Evolutionary conservation across 2,797 vertebrate species (phyloP).

Genomic region (Chloroceryle inda): DNA sequence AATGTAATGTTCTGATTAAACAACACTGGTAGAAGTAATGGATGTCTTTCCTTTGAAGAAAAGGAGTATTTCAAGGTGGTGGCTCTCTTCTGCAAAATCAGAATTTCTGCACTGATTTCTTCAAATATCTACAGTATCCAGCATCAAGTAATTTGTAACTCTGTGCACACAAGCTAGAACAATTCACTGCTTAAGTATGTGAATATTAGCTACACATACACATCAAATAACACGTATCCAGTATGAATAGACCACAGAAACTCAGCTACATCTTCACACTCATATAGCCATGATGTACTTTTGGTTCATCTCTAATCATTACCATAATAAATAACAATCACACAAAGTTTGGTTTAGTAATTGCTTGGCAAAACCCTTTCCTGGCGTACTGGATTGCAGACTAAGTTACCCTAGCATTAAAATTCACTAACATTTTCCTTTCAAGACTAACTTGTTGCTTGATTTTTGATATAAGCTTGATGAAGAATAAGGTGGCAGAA

Average conservation of each 20-base stretch:
- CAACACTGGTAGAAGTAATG: not conserved
- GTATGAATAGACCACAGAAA: not conserved
- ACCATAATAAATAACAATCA: not conserved
- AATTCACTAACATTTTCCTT: not conserved
- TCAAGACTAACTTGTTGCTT: not conserved
- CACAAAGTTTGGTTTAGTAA: not conserved
- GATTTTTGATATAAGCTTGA: not conserved
- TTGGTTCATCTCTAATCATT: not conserved
- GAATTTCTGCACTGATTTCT: not conserved
- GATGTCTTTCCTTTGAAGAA: not conserved
- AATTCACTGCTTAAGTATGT: not conserved
- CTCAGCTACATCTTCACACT: not conserved
- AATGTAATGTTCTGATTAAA: not conserved
- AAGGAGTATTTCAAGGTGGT: not conserved
- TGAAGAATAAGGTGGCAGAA: not conserved
- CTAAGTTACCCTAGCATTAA: not conserved
- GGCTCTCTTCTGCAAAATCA: not conserved
- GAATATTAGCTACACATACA: not conserved
- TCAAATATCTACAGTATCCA: not conserved
- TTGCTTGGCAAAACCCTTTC: not conserved
- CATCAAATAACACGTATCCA: not conserved
- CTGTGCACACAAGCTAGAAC: not conserved
- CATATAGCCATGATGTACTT: not conserved
- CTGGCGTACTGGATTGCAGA: not conserved
- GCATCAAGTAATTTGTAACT: not conserved